Base-by-base conservation (phyloP, 2,888 invertebrate species). In the Drosophila incognita region DNA sequence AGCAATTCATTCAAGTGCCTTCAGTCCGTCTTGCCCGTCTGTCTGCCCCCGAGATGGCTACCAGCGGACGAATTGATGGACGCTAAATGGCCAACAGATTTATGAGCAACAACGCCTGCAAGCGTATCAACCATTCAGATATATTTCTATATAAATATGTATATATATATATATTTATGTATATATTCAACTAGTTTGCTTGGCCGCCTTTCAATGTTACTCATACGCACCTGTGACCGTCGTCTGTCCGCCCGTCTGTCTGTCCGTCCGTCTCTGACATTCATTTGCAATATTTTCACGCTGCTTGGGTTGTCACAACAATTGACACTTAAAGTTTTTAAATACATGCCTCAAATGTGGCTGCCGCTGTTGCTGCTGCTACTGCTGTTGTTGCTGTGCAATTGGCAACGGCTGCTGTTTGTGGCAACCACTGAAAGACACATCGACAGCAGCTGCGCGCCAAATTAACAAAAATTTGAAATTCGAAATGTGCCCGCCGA, bases 301-400 rank as follows among this genome's bases (percentile, higher is more conserved):
- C 87, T 83, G 66, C 73, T 59, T 76, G 76, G 84, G 69, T 85
- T 89, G 90, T 87, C 87, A 87, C 89, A 86, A 87, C 87, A 90
- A 87, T 87, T 87, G 87, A 90, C 87, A 90, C 90, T 90, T 87
- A 65, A 80, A 82, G 90, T 85, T 85, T 87, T 89, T 79, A 76
- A 79, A 87, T 82, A 82, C 73, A 74, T 82, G 73, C 77, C 77
- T 79, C 77, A 79, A 74, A 65, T 66, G 61, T 59, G 36, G 56
- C 54, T 38, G 36, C 57, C 10, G 7, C 27, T 53, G 53, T 3
- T 0, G 24, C 38, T 51, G 53, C 63, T 52, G 62, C 35, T 29
- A 64, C 27, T 57, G 75, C 29, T 35, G 59, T 40, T 57, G 60
- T 15, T 57, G 68, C 33, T 54, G 65, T 35, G 56, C 66, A 53